These are phyloP conservation scores for Pantala flavescens DNA, from an alignment of 1,140 invertebrate genomes.

Conservation along the genomic window DNA sequence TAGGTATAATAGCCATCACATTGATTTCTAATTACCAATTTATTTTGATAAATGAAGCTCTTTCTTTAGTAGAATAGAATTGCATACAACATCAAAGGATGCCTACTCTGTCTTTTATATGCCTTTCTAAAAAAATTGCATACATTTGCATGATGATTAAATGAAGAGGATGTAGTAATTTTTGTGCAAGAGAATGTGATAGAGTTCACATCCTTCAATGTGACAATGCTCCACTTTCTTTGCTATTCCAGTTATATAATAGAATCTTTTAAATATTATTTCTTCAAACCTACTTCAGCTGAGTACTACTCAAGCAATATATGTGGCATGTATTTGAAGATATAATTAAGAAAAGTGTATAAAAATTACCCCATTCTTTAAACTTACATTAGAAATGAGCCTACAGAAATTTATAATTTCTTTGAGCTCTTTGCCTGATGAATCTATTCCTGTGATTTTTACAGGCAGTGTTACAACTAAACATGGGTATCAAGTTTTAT, in stretches of 20 bases:
- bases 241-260: background rate
- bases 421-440: background rate
- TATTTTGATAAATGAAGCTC: background rate
- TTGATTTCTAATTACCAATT: background rate
- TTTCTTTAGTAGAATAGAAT: background rate
- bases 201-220: background rate
- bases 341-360: slow-evolving; percentile 2
- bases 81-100: slow-evolving; percentile 2
- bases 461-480: too few relatives aligned
- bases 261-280: background rate
- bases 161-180: background rate
- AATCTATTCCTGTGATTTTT: background rate
- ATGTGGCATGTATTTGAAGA: background rate
- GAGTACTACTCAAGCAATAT: background rate
- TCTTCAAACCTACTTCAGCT: background rate
- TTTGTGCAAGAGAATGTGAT: background rate
- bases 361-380: slow-evolving; percentile 3
- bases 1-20: background rate
- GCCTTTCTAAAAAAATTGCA: background rate
- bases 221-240: background rate
- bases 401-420: background rate
- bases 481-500: too few relatives aligned
- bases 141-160: background rate
- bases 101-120: background rate
- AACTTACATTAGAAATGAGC: background rate